Conservation (phyloP, 1,140 invertebrate genomes). For the Drosophila repleta region DNA sequence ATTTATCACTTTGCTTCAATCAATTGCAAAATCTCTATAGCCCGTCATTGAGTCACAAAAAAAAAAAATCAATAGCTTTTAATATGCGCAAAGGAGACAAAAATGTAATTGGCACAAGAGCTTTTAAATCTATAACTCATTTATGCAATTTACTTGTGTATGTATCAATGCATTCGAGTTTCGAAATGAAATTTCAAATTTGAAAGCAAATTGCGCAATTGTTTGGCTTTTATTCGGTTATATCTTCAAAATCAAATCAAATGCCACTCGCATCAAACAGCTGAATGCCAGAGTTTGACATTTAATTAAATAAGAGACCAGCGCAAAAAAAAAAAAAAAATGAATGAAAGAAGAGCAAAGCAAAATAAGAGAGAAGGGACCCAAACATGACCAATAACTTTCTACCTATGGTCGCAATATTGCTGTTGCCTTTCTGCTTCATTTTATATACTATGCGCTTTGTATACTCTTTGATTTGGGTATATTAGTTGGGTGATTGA, state of each 20-base stretch:
- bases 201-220: slow-evolving; percentile 36
- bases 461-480: neutral
- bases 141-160: neutral
- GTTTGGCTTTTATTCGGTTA: slow-evolving; percentile 35
- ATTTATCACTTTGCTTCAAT: neutral
- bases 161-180: neutral
- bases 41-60: neutral
- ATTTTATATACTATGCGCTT: slow-evolving; percentile 1
- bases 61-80: neutral
- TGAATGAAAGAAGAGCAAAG: neutral
- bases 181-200: neutral
- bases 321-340: neutral
- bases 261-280: slow-evolving; percentile 43
- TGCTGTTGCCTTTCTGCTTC: slow-evolving; percentile 28
- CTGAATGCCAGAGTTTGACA: slow-evolving; percentile 62
- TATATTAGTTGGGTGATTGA: neutral
- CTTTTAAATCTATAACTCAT: neutral
- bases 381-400: slow-evolving; percentile 61
- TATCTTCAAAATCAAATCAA: slow-evolving; percentile 70
- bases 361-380: slow-evolving; percentile 8
- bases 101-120: neutral
- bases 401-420: slow-evolving; percentile 60
- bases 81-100: neutral
- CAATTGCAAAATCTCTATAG: neutral
- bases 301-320: slow-evolving; percentile 75